Evolutionary conservation across 2,113 vertebrate genomes (phyloP).

Genomic region (Craseonycteris thonglongyai): DNA sequence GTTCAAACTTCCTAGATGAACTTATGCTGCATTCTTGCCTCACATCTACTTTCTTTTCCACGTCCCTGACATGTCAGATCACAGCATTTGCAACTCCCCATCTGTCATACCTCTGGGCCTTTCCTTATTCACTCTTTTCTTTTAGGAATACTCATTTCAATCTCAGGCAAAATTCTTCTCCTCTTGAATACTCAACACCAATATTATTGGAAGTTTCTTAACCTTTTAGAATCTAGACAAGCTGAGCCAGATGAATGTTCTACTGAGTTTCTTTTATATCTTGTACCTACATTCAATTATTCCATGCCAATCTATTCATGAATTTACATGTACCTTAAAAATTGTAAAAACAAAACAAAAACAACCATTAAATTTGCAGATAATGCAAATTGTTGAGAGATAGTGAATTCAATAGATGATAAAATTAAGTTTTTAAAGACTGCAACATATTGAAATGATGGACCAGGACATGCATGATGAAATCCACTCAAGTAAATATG

Average conservation of each 20-base stretch:
- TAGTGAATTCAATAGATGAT: not conserved
- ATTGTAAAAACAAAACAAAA: not conserved
- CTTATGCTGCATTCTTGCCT: not conserved
- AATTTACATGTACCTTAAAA: not conserved
- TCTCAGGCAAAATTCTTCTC: not conserved
- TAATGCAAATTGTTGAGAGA: not conserved
- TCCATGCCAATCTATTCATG: not conserved
- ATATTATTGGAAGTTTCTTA: not conserved
- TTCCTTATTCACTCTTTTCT: not conserved
- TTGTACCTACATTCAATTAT: too few relatives aligned
- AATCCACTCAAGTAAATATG: not conserved
- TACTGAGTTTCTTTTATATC: not conserved
- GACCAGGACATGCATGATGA: not conserved
- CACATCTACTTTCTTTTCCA: rapidly evolving
- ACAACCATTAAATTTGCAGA: not conserved
- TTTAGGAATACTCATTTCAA: not conserved
- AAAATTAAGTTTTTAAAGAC: not conserved
- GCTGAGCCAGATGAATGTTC: not conserved
- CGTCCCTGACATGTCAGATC: not conserved
- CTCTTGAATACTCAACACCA: not conserved
- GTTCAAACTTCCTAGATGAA: not conserved
- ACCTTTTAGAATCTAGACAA: not conserved
- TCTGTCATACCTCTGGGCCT: not conserved
- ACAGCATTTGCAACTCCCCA: not conserved
- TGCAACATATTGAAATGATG: not conserved